These are phyloP conservation scores for Astreopora myriophthalma DNA, from an alignment of 64 coral and sea anemone species.

Conservation along the genomic window DNA sequence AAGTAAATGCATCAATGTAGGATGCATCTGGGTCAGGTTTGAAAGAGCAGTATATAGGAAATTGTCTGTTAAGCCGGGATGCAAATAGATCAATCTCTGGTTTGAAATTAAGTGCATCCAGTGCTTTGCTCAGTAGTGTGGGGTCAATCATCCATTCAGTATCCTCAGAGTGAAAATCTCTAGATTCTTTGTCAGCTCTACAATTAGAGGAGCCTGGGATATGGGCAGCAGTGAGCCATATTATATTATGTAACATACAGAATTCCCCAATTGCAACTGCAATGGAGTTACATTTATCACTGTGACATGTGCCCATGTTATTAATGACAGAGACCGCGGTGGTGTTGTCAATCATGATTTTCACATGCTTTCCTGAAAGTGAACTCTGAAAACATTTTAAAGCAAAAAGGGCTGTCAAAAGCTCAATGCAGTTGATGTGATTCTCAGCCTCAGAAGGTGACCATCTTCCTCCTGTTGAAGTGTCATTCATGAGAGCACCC, in stretches of 20 bases:
- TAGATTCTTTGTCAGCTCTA: conserved; percentile 45
- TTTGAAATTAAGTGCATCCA: conserved; percentile 30
- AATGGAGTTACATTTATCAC: conserved; percentile 12
- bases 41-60: conserved; percentile 30
- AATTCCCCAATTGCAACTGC: conserved; percentile 49
- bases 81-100: conserved; percentile 68
- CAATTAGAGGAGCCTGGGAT: conserved; percentile 51
- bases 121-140: neutral
- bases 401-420: conserved; percentile 48
- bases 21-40: conserved; percentile 55
- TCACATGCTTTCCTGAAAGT: conserved; percentile 56
- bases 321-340: conserved; percentile 30
- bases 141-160: conserved; percentile 69
- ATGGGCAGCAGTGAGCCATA: conserved; percentile 70
- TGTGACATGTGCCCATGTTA: conserved; percentile 55
- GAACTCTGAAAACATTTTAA: conserved; percentile 15
- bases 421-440: conserved; percentile 45
- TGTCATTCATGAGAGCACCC: conserved; percentile 38
- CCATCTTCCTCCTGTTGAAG: conserved; percentile 30
- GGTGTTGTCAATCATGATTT: conserved; percentile 66
- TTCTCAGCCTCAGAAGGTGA: neutral
- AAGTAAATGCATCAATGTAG: conserved; percentile 48
- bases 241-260: conserved; percentile 28
- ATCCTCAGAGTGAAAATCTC: conserved; percentile 35
- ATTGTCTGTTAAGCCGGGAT: conserved; percentile 50